Evolutionary conservation across 1,140 invertebrate species (phyloP).

Genomic region (Temnothorax nylanderi): DNA sequence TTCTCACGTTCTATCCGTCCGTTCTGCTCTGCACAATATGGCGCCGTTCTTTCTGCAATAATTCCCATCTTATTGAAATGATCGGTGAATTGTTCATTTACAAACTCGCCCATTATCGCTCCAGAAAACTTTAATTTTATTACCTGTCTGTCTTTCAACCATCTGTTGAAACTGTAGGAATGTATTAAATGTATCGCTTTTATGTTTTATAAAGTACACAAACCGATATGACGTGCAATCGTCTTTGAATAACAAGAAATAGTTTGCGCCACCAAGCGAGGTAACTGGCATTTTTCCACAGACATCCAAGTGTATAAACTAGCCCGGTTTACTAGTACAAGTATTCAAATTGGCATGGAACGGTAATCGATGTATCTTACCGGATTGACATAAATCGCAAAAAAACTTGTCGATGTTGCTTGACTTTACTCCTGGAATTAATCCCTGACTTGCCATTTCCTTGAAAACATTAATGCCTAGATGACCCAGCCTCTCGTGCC

Average conservation of each 20-base stretch:
- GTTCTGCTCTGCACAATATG: no score
- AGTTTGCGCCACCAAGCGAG: constrained; percentile 1
- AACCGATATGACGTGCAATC: neutral
- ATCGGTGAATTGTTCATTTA: no score
- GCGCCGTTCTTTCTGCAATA: no score
- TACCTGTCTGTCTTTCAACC: constrained; percentile 20
- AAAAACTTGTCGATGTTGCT: neutral
- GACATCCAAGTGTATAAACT: constrained; percentile 7
- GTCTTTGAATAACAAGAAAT: constrained; percentile 29
- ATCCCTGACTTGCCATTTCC: neutral
- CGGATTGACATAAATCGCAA: neutral
- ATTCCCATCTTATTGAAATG: no score
- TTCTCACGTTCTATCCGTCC: no score
- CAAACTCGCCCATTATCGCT: no score
- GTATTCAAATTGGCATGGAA: neutral
- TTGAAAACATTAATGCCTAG: neutral
- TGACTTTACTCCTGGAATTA: neutral
- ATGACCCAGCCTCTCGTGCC: neutral
- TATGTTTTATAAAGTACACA: neutral
- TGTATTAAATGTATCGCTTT: neutral
- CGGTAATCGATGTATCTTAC: neutral
- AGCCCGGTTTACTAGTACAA: neutral
- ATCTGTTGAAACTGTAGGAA: neutral
- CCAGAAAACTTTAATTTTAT: neutral
- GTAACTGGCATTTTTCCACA: constrained; percentile 16